phyloP scores from a whole-genome alignment of 2,113 vertebrate species.

The Numida meleagris region DNA sequence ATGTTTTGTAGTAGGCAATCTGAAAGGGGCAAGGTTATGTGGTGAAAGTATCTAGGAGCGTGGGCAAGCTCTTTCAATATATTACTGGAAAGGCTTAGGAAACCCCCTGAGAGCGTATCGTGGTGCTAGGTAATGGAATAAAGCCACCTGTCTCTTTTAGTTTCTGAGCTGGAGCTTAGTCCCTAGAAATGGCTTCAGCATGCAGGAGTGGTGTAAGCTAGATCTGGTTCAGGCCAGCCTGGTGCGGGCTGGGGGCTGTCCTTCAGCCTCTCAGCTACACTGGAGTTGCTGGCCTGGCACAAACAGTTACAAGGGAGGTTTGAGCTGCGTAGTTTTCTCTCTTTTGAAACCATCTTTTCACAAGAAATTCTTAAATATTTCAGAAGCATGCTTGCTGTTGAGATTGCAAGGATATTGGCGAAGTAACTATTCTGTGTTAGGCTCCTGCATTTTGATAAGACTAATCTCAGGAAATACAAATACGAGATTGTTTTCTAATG shows the following conservation, averaged over 20 bases:
- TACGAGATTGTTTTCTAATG: no score
- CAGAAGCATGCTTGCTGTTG: no score
- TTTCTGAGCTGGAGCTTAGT: background rate
- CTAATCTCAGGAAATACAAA: no score
- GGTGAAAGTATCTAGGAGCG: background rate
- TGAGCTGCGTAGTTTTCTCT: no score
- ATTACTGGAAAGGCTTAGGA: background rate
- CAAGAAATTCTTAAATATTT: no score
- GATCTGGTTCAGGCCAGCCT: no score
- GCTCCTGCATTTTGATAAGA: no score
- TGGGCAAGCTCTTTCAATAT: background rate
- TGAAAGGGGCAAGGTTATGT: background rate
- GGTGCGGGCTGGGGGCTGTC: background rate
- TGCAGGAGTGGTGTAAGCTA: background rate
- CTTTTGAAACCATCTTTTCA: no score
- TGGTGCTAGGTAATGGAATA: background rate
- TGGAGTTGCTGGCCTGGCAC: background rate
- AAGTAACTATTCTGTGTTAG: no score
- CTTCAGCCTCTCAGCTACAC: background rate
- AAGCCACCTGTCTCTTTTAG: no score
- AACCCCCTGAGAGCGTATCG: background rate
- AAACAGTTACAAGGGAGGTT: background rate
- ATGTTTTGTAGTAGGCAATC: background rate
- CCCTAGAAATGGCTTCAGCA: no score
- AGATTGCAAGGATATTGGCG: no score